Evolutionary conservation across 2,888 invertebrate genomes (phyloP), one percentile per base, ranked within the genome.

Genomic region (Philereme transversata): DNA sequence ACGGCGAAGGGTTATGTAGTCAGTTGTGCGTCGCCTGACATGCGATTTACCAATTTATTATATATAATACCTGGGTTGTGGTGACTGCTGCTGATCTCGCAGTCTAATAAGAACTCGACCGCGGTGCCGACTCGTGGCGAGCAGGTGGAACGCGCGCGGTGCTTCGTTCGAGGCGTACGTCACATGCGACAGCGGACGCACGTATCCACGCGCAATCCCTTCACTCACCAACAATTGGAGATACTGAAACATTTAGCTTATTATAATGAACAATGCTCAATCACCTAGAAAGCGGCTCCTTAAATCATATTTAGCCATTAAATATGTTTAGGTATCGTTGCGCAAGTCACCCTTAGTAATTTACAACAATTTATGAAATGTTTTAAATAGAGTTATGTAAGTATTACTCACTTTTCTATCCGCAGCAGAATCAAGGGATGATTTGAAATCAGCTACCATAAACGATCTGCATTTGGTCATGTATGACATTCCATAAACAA

Each of bases 141-240:
- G 67, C 51, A 86, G 72, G 0, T 79, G 79, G 63, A 84, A 77
- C 0, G 87, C 87, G 4, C 83, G 78, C 3, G 80, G 5, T 4
- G 69, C 82, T 0, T 82, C 79, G 0, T 57, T 46, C 4, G 82
- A 68, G 0, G 65, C 52, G 61, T 76, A 86, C 22, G 74, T 70
- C 11, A 83, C 78, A 33, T 81, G 78, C 1, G 85, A 71, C 50
- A 88, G 67, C 0, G 87, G 87, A 0, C 84, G 77, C 40, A 88
- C 85, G 63, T 73, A 80, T 0, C 88, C 87, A 0, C 67, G 64
- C 0, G 72, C 60, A 3, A 88, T 86, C 4, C 87, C 87, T 4
- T 83, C 82, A 38, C 72, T 73, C 22, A 88, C 46, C 61, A 83
- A 40, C 3, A 51, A 5, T 22, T 82, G 83, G 0, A 87, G 36